Evolutionary conservation across 2,888 invertebrate genomes (phyloP), one percentile per base, ranked within the genome.

Genomic region (Drosophila nr. perissopoda): DNA sequence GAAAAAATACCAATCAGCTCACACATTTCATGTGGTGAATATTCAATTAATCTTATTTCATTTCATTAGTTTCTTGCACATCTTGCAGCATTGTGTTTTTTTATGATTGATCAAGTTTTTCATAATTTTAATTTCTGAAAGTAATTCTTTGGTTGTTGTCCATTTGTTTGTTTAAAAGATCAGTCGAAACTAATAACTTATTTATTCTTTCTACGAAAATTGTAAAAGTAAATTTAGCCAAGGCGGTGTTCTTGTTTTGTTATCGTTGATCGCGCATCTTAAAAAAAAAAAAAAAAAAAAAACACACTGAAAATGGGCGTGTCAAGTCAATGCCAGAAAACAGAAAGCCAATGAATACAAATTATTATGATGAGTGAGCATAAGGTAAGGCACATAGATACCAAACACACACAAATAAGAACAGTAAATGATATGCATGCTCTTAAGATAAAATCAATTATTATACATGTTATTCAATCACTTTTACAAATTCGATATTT

Each of bases 351-450:
- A 57, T 81, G 84, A 85, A 57, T 81, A 83, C 82, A 89, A 85
- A 88, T 75, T 85, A 56, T 59, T 89, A 81, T 87, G 89, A 89
- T 89, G 90, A 90, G 93, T 93, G 93, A 93, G 93, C 93, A 93
- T 93, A 93, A 93, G 93, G 93, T 93, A 93, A 89, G 93, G 77
- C 72, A 77, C 81, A 78, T 78, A 78, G 81, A 78, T 78, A 77
- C 81, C 81, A 77, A 62, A 49, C 46, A 56, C 56, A 70, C 73
- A 81, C 77, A 76, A 66, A 81, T 80, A 63, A 53, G 62, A 71
- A 71, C 64, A 77, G 63, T 77, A 81, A 66, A 69, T 53, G 65
- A 77, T 78, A 74, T 78, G 79, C 79, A 79, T 79, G 79, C 82
- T 81, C 72, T 67, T 71, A 81, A 78, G 77, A 77, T 81, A 60